Percentiles rank a stretch among this genome's conserved stretches.
Conservation (phyloP, 2,113 vertebrate species). For the Perca fluviatilis region DNA sequence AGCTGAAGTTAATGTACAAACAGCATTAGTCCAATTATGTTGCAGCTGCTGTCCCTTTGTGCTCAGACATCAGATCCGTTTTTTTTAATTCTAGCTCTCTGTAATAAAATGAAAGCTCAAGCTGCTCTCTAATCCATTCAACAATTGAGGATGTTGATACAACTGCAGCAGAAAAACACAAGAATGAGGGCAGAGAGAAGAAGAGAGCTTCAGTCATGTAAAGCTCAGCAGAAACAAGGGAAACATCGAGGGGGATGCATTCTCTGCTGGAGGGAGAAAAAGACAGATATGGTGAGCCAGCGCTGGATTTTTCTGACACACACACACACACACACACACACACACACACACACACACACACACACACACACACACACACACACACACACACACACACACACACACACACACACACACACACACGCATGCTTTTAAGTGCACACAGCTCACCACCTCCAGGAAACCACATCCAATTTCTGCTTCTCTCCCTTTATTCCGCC, state of each 20-base stretch:
- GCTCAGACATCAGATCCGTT: conserved; percentile 41
- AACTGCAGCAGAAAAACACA: conserved; percentile 55
- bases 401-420: conserved; percentile 9
- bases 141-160: conserved; percentile 60
- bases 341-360: conserved; percentile 23
- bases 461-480: conserved; percentile 53
- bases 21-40: conserved; percentile 24
- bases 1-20: conserved; percentile 45
- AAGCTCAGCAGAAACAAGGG: conserved; percentile 56
- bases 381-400: conserved; percentile 1
- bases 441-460: conserved; percentile 54
- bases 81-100: conserved; percentile 21
- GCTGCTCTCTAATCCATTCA: conserved; percentile 51
- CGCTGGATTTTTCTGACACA: conserved; percentile 20
- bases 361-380: not conserved
- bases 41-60: conserved; percentile 43
- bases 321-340: conserved; percentile 16
- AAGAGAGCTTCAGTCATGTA: conserved; percentile 26
- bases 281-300: conserved; percentile 41
- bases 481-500: conserved; percentile 57
- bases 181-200: conserved; percentile 62
- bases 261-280: conserved; percentile 49
- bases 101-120: conserved; percentile 31
- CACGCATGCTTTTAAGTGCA: conserved; percentile 38
- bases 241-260: conserved; percentile 31